Evolutionary conservation across 2,113 vertebrate species (phyloP).

Genomic region (Natator depressus): DNA sequence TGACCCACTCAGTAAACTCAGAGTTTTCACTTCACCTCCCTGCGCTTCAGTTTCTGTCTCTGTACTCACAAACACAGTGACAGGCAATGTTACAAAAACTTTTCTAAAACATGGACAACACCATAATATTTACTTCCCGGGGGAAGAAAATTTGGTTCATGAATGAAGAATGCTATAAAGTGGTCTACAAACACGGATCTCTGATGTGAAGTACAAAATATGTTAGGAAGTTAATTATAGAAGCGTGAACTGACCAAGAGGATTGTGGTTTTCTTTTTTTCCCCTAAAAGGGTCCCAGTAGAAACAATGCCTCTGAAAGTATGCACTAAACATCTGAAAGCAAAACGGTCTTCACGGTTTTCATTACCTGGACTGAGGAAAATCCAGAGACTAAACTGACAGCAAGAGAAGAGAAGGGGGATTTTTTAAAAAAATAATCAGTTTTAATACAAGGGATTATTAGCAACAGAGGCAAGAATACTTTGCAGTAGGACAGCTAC

Average conservation of each 20-base stretch:
- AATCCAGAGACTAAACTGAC: not conserved
- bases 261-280: not conserved
- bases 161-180: not conserved
- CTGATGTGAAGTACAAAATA: not conserved
- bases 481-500: not conserved
- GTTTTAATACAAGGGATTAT: not conserved
- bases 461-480: not conserved
- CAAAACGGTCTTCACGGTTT: not conserved
- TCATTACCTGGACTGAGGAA: not conserved
- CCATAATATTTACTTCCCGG: not conserved
- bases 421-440: not conserved
- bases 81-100: not conserved
- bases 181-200: not conserved
- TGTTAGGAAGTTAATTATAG: not conserved
- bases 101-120: not conserved
- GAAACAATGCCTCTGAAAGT: not conserved
- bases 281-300: not conserved
- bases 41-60: not conserved
- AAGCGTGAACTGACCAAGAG: not conserved
- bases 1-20: not conserved
- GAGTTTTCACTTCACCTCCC: not conserved
- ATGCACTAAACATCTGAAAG: not conserved
- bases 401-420: not conserved
- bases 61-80: accelerated
- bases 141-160: not conserved